Conservation (phyloP, 1,140 invertebrate species). For the Subanguina moxae region DNA sequence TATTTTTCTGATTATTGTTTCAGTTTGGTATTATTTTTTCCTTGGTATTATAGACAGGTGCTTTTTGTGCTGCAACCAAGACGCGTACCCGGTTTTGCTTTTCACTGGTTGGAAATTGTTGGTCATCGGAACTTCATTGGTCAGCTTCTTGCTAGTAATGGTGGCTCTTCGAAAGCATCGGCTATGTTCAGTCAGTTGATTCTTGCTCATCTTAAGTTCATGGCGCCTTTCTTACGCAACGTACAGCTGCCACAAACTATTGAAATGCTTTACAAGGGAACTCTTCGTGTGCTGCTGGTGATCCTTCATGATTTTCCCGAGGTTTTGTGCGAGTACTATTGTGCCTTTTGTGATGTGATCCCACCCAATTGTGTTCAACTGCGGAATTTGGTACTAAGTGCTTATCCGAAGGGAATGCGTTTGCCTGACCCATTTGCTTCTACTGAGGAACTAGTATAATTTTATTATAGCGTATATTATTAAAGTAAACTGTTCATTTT, state of each 20-base stretch:
- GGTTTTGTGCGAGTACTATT: conserved; percentile 96
- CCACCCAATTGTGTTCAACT: conserved; percentile 98
- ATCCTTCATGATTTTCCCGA: conserved; percentile 97
- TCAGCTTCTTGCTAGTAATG: conserved; percentile 72
- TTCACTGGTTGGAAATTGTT: conserved; percentile 93
- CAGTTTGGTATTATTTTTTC: neutral
- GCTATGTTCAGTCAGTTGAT: conserved; percentile 74
- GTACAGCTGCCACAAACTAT: conserved; percentile 88
- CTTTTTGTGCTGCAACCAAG: conserved; percentile 70
- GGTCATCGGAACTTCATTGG: conserved; percentile 84
- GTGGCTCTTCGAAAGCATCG: conserved; percentile 60
- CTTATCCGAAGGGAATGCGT: conserved; percentile 93
- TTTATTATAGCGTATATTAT: neutral
- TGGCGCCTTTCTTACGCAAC: conserved; percentile 90
- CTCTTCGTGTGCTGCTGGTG: conserved; percentile 85
- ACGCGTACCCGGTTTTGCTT: conserved; percentile 91
- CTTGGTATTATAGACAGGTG: conserved; percentile 2
- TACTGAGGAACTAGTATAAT: conserved; percentile 59
- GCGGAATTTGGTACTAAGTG: conserved; percentile 94
- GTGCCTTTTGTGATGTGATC: conserved; percentile 95
- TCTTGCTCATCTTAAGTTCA: conserved; percentile 88
- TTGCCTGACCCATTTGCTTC: conserved; percentile 92
- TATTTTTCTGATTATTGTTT: conserved; percentile 32
- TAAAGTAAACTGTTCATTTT: neutral
- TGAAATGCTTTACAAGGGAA: conserved; percentile 87